Conservation (phyloP, 2,888 invertebrate genomes). For the Mechanitis mazaeus region DNA sequence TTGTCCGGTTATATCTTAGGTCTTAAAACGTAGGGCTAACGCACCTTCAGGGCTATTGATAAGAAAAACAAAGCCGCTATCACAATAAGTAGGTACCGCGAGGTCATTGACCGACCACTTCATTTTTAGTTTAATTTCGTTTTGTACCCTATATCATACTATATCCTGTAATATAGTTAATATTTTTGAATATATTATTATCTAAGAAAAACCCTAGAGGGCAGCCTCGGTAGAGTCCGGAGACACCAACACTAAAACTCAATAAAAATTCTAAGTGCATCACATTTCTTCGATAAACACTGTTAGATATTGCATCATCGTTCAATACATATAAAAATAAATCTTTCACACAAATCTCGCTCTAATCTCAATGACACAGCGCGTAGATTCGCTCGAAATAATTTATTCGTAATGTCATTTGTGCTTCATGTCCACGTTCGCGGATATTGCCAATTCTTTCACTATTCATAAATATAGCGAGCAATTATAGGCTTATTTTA, state of each 20-base stretch:
- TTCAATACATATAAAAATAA: constrained; percentile 10
- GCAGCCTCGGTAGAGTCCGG: too few relatives aligned
- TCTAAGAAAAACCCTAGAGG: too few relatives aligned
- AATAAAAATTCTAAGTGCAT: constrained; percentile 57
- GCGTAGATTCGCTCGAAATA: constrained; percentile 17
- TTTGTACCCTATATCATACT: not conserved
- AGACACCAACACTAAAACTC: constrained; percentile 29
- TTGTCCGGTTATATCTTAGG: constrained; percentile 34
- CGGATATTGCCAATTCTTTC: constrained; percentile 33
- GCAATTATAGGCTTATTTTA: constrained; percentile 28
- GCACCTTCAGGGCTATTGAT: constrained; percentile 63
- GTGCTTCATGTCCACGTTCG: constrained; percentile 25
- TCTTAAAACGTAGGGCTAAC: constrained; percentile 55
- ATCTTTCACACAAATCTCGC: constrained; percentile 10
- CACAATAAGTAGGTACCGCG: constrained; percentile 28
- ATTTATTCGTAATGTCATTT: constrained; percentile 17
- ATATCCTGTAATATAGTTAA: too few relatives aligned
- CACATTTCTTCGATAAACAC: constrained; percentile 63
- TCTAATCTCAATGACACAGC: not conserved
- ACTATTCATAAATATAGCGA: constrained; percentile 27
- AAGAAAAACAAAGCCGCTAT: constrained; percentile 40
- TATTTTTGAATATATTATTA: not conserved
- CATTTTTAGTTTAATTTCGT: constrained; percentile 12
- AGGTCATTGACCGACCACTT: constrained; percentile 22
- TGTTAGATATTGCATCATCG: constrained; percentile 66